phyloP scores from a whole-genome alignment of 2,797 vertebrate species.

The Rhynchonycteris naso region DNA sequence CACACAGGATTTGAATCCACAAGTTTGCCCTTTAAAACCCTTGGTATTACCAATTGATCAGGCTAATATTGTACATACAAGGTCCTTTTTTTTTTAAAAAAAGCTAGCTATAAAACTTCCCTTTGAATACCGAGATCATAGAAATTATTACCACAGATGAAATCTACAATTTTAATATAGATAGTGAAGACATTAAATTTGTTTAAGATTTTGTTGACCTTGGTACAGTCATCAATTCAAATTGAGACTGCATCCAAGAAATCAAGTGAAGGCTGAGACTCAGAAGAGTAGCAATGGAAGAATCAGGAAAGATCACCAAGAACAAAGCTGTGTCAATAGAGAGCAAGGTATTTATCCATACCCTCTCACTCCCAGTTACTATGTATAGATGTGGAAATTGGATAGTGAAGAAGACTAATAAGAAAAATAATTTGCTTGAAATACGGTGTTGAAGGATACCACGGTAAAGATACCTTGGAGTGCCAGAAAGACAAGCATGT shows the following conservation, averaged over 20 bases:
- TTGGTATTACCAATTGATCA: neutral
- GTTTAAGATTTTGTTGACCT: neutral
- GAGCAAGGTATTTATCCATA: neutral
- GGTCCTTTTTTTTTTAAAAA: neutral
- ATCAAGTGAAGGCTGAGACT: neutral
- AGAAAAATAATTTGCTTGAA: neutral
- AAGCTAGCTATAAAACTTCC: neutral
- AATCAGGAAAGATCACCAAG: neutral
- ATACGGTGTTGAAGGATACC: neutral
- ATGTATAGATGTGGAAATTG: neutral
- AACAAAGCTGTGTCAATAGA: neutral
- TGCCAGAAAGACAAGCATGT: neutral
- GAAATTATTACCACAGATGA: neutral
- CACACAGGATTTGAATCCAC: neutral
- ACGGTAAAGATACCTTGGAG: neutral
- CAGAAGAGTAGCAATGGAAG: neutral
- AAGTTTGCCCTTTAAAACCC: slow-evolving; percentile 18
- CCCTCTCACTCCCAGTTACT: neutral
- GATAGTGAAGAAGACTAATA: neutral
- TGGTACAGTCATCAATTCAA: neutral
- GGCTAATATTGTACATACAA: neutral
- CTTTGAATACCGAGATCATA: neutral
- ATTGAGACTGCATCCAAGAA: neutral
- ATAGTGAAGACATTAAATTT: neutral
- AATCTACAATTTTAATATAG: neutral